Percentiles rank a stretch among this genome's conserved stretches.
Conservation (phyloP, 1,140 invertebrate genomes). For the Ceratina calcarata region DNA sequence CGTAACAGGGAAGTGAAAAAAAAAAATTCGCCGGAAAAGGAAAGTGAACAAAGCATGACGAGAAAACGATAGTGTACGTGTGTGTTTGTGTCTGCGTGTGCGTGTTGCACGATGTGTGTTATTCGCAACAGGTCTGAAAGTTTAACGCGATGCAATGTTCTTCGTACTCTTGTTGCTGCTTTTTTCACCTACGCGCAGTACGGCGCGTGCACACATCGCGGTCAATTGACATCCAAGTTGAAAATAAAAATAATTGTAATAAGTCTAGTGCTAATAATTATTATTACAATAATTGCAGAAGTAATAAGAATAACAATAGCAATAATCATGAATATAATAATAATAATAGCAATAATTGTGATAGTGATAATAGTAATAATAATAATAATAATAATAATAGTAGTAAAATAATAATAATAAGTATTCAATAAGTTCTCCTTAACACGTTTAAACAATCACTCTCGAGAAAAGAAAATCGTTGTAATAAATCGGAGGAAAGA, state of each 20-base stretch:
- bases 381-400: constrained; percentile 66
- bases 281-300: constrained; percentile 63
- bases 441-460: constrained; percentile 64
- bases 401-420: constrained; percentile 66
- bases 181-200: no score
- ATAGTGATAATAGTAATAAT: constrained; percentile 63
- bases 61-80: background rate
- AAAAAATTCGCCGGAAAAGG: background rate
- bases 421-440: constrained; percentile 60
- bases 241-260: constrained; percentile 44
- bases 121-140: constrained; percentile 13
- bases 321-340: constrained; percentile 64
- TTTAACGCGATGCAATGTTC: constrained; percentile 1
- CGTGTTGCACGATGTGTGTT: constrained; percentile 29
- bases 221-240: background rate
- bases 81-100: no score
- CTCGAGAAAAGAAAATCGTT: constrained; percentile 47
- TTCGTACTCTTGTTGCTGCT: no score
- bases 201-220: constrained; percentile 38
- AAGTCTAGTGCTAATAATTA: constrained; percentile 67
- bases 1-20: constrained; percentile 15
- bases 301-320: constrained; percentile 61
- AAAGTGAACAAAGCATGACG: background rate
- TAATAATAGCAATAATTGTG: constrained; percentile 61
- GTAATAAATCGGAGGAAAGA: constrained; percentile 56